These are phyloP conservation scores for Mystacides longicornis DNA, from an alignment of 2,888 invertebrate genomes.

Conservation along the genomic window DNA sequence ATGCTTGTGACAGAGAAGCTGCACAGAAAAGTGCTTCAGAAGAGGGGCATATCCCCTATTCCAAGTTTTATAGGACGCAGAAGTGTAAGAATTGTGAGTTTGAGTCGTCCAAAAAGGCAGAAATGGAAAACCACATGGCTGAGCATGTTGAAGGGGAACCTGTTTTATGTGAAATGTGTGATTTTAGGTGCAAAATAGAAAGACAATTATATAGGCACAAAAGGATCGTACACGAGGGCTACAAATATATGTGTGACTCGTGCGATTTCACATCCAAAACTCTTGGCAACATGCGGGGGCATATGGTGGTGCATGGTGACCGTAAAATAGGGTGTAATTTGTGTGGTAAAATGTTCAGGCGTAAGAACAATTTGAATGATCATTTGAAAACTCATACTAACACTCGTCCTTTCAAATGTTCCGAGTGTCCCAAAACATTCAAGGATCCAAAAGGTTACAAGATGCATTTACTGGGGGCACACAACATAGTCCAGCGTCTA, in stretches of 20 bases:
- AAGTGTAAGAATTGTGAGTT: neutral
- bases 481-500: neutral
- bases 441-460: conserved; percentile 3
- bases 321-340: neutral
- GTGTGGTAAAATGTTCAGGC: neutral
- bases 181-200: neutral
- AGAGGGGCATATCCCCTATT: neutral
- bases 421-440: neutral
- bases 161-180: neutral
- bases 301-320: neutral
- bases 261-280: neutral
- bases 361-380: neutral
- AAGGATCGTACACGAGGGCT: neutral
- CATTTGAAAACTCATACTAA: conserved; percentile 4
- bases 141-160: neutral
- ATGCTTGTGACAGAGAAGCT: neutral
- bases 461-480: conserved; percentile 2
- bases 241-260: neutral
- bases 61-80: neutral
- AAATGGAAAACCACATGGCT: neutral
- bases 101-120: neutral
- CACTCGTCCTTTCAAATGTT: neutral
- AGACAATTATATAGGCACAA: neutral
- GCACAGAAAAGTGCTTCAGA: neutral
- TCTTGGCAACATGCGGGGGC: neutral